Evolutionary conservation across 2,113 vertebrate species (phyloP), one percentile per base, ranked within the genome.

Genomic region (Megaceryle maxima): DNA sequence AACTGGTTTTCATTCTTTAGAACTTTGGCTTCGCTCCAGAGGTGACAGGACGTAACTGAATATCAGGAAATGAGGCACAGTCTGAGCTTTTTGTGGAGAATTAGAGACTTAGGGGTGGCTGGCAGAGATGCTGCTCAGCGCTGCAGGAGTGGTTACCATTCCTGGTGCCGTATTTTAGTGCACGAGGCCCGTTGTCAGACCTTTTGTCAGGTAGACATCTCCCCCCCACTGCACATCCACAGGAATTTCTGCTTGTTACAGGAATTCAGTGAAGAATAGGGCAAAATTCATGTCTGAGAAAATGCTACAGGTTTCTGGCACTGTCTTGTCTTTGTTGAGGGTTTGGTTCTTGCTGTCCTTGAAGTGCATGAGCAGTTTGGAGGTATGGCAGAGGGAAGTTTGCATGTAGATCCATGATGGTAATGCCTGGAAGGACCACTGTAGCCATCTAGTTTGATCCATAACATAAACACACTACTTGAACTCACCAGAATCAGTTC

Each of bases 1-100:
- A 77, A 48, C 69, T 92, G 70, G 24, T 92, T 84, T 69, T 91
- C 41, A 51, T 83, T 94, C 83, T 96, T 87, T 13, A 79, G 70
- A 87, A 53, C 21, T 16, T 48, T 53, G 83, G 84, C 56, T 37
- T 82, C 1, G 1, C 43, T 51, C 33, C 92, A 90, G 68, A 41
- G 57, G 48, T 6, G 11, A 82, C 53, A 63, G 77, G 44, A 68
- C 29, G 10, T 67, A 91, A 91, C 37, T 55, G 6, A 73, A 9
- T 83, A 72, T 83, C 63, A 90, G 90, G 86, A 97, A 94, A 66
- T 62, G 60, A 93, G 17, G 24, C 5, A 2, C 67, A 33, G 16
- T 13, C 43, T 5, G 7, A 17, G 43, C 69, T 82, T 84, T 26
- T 64, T 53, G 10, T 18, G 76, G 81, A 78, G 95, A 56, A 41